Conservation (phyloP, 2,797 vertebrate genomes). For the Coregonus ussuriensis region DNA sequence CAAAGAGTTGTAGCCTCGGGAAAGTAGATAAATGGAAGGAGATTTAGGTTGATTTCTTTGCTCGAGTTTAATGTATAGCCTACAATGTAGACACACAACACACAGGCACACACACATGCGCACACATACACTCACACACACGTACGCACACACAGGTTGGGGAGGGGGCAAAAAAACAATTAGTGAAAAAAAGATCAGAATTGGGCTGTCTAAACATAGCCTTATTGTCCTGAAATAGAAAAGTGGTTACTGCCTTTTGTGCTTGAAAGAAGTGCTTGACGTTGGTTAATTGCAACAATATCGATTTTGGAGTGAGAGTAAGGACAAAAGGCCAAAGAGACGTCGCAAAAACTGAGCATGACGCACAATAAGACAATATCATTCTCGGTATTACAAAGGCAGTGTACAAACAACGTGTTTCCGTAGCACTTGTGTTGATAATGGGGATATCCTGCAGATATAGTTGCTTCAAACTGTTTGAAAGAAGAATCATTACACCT, state of each 20-base stretch:
- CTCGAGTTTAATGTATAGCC: background rate
- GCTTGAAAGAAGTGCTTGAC: conserved; percentile 12
- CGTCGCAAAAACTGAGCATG: conserved; percentile 48
- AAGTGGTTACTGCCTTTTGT: conserved; percentile 30
- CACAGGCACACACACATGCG: too few species aligned
- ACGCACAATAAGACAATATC: conserved; percentile 66
- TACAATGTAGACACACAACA: background rate
- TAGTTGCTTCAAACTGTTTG: conserved; percentile 37
- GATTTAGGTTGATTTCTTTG: background rate
- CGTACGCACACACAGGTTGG: background rate
- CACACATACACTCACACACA: background rate
- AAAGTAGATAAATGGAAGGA: conserved; percentile 11
- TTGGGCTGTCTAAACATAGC: too few species aligned
- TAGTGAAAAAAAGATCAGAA: too few species aligned
- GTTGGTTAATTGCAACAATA: conserved; percentile 39
- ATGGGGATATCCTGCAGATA: conserved; percentile 74
- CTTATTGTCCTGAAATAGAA: conserved; percentile 57
- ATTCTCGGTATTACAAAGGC: conserved; percentile 48
- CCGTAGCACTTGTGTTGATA: conserved; percentile 66
- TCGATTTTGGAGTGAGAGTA: conserved; percentile 22
- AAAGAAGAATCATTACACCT: conserved; percentile 21
- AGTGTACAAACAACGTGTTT: conserved; percentile 67
- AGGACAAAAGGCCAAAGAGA: conserved; percentile 54
- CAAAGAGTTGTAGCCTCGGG: conserved; percentile 25
- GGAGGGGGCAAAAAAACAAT: background rate